A percentile compares a stretch with the other conserved stretches of the same genome.
Conservation (phyloP, 2,888 invertebrate species). For the Rhabditoides inermis region DNA sequence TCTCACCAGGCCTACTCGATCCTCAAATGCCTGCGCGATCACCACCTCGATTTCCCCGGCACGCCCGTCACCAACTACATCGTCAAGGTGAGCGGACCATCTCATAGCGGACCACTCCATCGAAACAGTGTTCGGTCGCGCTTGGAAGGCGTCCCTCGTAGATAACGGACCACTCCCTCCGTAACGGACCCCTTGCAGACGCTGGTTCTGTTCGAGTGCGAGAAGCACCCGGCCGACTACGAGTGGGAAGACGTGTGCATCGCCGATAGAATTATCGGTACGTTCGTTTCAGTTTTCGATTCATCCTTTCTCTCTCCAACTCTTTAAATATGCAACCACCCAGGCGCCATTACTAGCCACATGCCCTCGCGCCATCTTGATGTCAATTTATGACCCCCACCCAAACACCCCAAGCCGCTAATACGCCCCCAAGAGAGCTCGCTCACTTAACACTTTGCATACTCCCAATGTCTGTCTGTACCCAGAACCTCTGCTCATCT, state of each 20-base stretch:
- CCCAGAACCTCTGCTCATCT: no score
- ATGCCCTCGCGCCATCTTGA: not conserved
- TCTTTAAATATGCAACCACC: not conserved
- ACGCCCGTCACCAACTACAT: constrained; percentile 84
- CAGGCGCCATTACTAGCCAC: not conserved
- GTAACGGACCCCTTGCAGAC: no score
- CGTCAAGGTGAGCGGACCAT: no score
- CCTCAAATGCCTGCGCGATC: constrained; percentile 77
- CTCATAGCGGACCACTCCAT: no score
- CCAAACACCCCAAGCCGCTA: no score
- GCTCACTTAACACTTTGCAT: no score
- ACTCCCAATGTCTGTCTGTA: no score
- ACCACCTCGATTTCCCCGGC: constrained; percentile 75
- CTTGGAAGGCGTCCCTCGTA: no score
- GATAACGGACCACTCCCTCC: no score
- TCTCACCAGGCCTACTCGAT: no score
- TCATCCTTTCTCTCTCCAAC: constrained; percentile 1
- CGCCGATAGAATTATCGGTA: constrained; percentile 62
- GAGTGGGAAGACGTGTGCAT: constrained; percentile 88
- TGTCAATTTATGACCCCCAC: not conserved
- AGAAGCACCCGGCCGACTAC: constrained; percentile 83
- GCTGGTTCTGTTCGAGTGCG: constrained; percentile 82
- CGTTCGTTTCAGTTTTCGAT: constrained; percentile 8
- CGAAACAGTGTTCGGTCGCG: no score
- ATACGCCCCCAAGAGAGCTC: no score